Conservation (phyloP, 2,888 invertebrate species). For the Lycia hirtaria region DNA sequence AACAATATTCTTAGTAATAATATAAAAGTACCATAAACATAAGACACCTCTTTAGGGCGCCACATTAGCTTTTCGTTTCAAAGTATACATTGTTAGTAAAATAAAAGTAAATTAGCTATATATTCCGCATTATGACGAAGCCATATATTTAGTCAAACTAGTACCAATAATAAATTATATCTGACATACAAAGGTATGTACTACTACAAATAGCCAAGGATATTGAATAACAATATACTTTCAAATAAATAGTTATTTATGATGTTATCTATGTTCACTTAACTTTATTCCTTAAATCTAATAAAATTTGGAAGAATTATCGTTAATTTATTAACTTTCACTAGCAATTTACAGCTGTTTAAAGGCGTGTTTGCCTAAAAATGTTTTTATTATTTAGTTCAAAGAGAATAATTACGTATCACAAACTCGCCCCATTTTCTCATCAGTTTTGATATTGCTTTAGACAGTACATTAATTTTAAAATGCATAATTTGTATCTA, state of each 20-base stretch:
- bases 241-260: not conserved
- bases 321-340: not conserved
- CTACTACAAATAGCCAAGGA: not conserved
- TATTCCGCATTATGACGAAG: too few species aligned
- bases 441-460: constrained; percentile 3
- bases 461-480: not conserved
- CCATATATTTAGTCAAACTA: too few species aligned
- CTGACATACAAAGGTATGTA: too few species aligned
- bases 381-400: not conserved
- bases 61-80: too few species aligned
- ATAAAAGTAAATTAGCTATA: too few species aligned
- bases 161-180: too few species aligned
- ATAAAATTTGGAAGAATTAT: constrained; percentile 4
- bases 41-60: too few species aligned
- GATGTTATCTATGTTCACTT: not conserved
- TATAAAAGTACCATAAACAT: too few species aligned
- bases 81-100: too few species aligned
- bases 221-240: not conserved
- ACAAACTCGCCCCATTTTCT: not conserved
- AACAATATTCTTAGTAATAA: not conserved
- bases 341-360: not conserved
- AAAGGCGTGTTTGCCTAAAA: not conserved
- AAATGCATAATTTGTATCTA: too few species aligned
- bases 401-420: constrained; percentile 10
- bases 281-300: not conserved